phyloP scores from a whole-genome alignment of 2,113 vertebrate species.

The Morone saxatilis region DNA sequence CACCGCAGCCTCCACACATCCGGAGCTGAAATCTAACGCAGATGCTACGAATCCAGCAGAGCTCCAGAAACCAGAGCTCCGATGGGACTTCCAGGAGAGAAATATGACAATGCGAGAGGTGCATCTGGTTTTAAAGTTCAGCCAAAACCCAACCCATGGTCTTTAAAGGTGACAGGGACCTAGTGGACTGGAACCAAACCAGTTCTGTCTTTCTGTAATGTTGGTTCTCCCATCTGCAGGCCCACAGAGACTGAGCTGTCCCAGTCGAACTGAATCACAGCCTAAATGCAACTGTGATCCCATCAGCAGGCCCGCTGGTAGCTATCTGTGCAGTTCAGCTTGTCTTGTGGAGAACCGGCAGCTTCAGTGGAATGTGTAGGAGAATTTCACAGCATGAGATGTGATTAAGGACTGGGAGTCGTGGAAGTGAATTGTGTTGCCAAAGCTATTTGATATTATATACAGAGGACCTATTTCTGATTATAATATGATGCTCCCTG shows the following conservation, averaged over 20 bases:
- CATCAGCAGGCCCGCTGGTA: background rate
- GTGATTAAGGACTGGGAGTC: slow-evolving; percentile 59
- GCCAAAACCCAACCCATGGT: slow-evolving; percentile 21
- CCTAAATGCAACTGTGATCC: background rate
- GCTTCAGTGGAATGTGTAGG: slow-evolving; percentile 17
- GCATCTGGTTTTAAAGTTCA: slow-evolving; percentile 25
- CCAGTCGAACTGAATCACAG: slow-evolving; percentile 14
- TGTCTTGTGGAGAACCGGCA: slow-evolving; percentile 12
- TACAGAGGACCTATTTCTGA: slow-evolving; percentile 43
- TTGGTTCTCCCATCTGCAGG: slow-evolving; percentile 6
- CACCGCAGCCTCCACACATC: slow-evolving; percentile 11
- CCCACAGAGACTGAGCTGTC: slow-evolving; percentile 39
- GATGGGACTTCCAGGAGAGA: background rate
- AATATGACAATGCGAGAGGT: background rate
- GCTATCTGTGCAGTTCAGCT: slow-evolving; percentile 6
- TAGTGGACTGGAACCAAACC: slow-evolving; percentile 7
- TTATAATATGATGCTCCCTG: slow-evolving; percentile 40
- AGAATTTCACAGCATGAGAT: slow-evolving; percentile 33
- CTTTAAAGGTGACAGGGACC: background rate
- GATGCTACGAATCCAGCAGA: background rate
- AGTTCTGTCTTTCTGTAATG: background rate
- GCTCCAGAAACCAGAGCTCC: background rate
- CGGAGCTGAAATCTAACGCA: slow-evolving; percentile 4
- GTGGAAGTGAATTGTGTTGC: slow-evolving; percentile 71
- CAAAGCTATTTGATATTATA: slow-evolving; percentile 80